Conservation (phyloP, 2,797 vertebrate genomes). For the Mycteria americana region DNA sequence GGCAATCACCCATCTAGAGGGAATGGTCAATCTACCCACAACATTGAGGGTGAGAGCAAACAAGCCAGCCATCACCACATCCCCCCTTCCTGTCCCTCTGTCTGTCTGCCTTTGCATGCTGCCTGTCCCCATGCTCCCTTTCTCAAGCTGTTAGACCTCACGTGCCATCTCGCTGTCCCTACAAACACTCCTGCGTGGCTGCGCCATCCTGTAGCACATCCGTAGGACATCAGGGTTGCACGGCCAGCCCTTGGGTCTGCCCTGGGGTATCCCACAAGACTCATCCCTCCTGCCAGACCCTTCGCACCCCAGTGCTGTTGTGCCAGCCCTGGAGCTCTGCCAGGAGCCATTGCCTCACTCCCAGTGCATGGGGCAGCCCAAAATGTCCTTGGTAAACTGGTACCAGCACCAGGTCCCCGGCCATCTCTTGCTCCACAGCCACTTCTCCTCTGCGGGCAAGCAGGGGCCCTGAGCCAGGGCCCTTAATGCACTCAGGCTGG, state of each 20-base stretch:
- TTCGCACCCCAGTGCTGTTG: rapidly evolving
- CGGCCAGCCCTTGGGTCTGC: neutral
- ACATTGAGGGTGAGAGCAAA: neutral
- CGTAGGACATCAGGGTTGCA: neutral
- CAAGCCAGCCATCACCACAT: neutral
- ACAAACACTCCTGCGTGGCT: rapidly evolving
- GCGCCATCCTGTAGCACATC: neutral
- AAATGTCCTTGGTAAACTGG: neutral
- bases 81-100: neutral
- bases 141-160: neutral
- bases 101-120: neutral
- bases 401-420: neutral
- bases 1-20: rapidly evolving
- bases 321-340: neutral
- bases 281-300: neutral
- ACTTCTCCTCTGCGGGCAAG: neutral
- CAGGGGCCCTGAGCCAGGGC: neutral
- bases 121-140: neutral
- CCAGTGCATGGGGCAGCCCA: neutral
- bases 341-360: neutral
- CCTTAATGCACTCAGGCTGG: neutral
- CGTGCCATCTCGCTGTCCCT: rapidly evolving
- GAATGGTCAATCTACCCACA: no score
- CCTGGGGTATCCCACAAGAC: neutral
- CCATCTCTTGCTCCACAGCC: neutral